A percentile compares a stretch with the other conserved stretches of the same genome.
phyloP scores from a whole-genome alignment of 2,888 invertebrate species.

The Synanthedon myopaeformis region DNA sequence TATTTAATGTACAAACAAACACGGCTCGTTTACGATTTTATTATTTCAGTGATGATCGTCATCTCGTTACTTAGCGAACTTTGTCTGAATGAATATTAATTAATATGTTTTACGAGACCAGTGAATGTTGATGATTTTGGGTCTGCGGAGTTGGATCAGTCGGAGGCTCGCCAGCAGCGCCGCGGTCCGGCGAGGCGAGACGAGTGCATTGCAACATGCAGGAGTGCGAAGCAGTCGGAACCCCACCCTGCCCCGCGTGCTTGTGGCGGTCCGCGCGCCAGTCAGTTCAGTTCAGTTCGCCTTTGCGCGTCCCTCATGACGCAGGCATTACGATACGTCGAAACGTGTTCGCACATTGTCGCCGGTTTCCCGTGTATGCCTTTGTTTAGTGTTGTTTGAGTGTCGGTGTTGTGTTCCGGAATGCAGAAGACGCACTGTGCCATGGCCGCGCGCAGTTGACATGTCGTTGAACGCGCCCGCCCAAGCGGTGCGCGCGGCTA shows the following conservation, averaged over 20 bases:
- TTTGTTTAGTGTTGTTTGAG: conserved; percentile 45
- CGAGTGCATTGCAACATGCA: conserved; percentile 58
- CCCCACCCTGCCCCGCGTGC: conserved; percentile 50
- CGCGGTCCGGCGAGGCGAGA: conserved; percentile 27
- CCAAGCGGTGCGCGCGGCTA: conserved; percentile 64
- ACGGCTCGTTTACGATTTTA: too few species aligned
- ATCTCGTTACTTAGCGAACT: too few species aligned
- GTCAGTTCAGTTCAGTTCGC: conserved; percentile 31
- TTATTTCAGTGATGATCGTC: too few species aligned
- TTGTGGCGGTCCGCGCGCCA: conserved; percentile 42
- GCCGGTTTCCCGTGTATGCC: conserved; percentile 43
- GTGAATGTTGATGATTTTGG: too few species aligned
- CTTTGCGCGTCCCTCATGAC: conserved; percentile 63
- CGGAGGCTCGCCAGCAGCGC: conserved; percentile 22
- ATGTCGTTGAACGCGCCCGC: conserved; percentile 67
- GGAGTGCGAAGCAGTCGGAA: conserved; percentile 40
- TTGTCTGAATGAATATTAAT: too few species aligned
- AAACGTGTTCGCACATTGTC: conserved; percentile 26
- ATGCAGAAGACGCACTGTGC: conserved; percentile 41
- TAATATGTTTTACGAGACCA: conserved; percentile 10
- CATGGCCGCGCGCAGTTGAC: conserved; percentile 64
- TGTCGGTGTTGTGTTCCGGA: neutral
- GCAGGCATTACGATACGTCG: conserved; percentile 38
- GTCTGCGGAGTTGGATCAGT: conserved; percentile 12
- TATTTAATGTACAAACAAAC: too few species aligned